Conservation (phyloP, 64 coral and sea anemone species). For the Stichodactyla mertensii region DNA sequence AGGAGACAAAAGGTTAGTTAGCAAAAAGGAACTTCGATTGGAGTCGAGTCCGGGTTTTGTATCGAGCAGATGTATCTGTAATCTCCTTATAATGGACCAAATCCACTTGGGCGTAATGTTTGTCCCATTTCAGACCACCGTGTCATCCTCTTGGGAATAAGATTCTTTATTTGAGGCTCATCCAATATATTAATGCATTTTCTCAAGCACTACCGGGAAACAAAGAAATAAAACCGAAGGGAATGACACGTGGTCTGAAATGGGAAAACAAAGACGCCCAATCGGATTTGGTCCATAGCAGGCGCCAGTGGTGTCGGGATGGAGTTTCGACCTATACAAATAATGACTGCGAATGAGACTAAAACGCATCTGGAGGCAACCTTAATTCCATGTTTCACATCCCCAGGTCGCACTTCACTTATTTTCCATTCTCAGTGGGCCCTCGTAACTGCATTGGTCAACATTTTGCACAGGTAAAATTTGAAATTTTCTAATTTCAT, state of each 20-base stretch:
- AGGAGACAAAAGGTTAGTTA: slow-evolving; percentile 31
- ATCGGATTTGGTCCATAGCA: too few species aligned
- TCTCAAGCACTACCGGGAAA: too few species aligned
- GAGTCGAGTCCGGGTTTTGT: neutral
- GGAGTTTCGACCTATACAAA: neutral
- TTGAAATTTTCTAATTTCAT: neutral
- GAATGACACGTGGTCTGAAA: too few species aligned
- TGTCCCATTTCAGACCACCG: too few species aligned
- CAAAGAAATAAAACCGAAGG: too few species aligned
- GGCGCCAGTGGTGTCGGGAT: neutral
- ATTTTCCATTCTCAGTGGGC: slow-evolving; percentile 51
- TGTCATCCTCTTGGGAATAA: too few species aligned
- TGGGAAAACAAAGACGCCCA: too few species aligned
- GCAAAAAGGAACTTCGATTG: neutral
- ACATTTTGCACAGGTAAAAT: slow-evolving; percentile 50
- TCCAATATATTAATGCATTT: too few species aligned
- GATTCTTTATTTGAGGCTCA: too few species aligned
- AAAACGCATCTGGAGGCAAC: neutral
- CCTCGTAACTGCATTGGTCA: slow-evolving; percentile 62
- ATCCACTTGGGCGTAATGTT: too few species aligned
- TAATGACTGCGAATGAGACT: neutral
- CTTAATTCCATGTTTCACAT: neutral
- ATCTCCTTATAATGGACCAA: too few species aligned
- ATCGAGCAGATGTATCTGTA: too few species aligned
- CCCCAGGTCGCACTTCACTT: slow-evolving; percentile 41